These are phyloP conservation scores for Conus canariensis DNA, from an alignment of 2,888 invertebrate genomes.

Conservation along the genomic window DNA sequence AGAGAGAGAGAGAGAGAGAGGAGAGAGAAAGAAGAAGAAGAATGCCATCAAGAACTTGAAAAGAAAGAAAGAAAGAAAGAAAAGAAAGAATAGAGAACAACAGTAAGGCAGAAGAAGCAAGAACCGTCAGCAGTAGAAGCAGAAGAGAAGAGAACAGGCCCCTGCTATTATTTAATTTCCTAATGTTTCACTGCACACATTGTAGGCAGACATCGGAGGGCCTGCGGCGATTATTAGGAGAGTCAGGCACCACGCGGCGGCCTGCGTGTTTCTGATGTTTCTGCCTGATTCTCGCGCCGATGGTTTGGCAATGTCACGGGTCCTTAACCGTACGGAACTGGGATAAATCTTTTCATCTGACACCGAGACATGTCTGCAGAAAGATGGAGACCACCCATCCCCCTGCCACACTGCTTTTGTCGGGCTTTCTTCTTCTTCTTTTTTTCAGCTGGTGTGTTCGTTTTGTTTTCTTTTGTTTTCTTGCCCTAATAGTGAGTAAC, in stretches of 20 bases:
- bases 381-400: background rate
- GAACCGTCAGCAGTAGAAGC: too few species aligned
- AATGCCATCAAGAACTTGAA: background rate
- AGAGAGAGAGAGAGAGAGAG: background rate
- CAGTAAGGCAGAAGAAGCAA: too few species aligned
- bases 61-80: too few species aligned
- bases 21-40: background rate
- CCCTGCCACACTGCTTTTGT: background rate
- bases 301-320: background rate
- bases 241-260: too few species aligned
- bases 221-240: too few species aligned
- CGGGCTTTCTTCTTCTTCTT: background rate
- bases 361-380: background rate
- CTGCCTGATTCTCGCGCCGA: background rate
- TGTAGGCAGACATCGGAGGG: too few species aligned
- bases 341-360: conserved; percentile 16
- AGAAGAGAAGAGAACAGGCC: too few species aligned
- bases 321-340: background rate
- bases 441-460: background rate
- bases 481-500: background rate
- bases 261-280: too few species aligned
- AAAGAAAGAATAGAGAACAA: too few species aligned
- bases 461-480: background rate
- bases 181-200: too few species aligned
- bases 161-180: too few species aligned